phyloP scores from a whole-genome alignment of 2,888 invertebrate species.

The Heteromyza rotundicornis region DNA sequence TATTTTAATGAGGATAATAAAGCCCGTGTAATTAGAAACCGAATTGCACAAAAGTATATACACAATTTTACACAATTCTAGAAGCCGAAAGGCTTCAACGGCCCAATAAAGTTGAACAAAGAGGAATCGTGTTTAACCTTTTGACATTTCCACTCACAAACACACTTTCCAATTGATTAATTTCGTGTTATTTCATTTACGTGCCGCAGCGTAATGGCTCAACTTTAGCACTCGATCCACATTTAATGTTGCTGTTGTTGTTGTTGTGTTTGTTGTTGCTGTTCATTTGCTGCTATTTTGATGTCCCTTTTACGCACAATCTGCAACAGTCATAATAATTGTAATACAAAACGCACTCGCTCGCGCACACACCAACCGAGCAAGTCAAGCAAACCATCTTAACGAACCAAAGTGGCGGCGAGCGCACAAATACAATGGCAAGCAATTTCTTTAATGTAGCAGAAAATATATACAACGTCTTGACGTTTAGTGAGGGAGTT shows the following conservation, averaged over 20 bases:
- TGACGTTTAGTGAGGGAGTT: neutral
- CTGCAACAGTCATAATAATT: conserved; percentile 16
- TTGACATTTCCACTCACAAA: conserved; percentile 9
- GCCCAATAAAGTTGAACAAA: too few relatives aligned
- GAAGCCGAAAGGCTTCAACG: too few relatives aligned
- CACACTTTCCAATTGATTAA: conserved; percentile 22
- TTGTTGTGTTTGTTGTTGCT: neutral
- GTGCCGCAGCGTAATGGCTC: neutral
- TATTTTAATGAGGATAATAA: neutral
- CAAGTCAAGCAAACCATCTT: neutral
- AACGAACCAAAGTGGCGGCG: neutral
- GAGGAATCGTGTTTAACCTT: neutral
- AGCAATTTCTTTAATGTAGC: conserved; percentile 20
- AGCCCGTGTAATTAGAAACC: too few relatives aligned
- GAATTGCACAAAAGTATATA: too few relatives aligned
- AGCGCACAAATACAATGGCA: neutral
- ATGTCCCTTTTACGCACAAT: conserved; percentile 17
- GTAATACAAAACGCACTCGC: conserved; percentile 8
- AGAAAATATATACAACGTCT: conserved; percentile 14
- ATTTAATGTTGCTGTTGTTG: neutral
- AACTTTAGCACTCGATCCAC: neutral
- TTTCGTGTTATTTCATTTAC: conserved; percentile 16
- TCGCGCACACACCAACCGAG: neutral
- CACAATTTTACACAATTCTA: too few relatives aligned
- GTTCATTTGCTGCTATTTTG: neutral